Base-by-base conservation (phyloP, 2,797 vertebrate genomes). In the Sebastes variabilis region DNA sequence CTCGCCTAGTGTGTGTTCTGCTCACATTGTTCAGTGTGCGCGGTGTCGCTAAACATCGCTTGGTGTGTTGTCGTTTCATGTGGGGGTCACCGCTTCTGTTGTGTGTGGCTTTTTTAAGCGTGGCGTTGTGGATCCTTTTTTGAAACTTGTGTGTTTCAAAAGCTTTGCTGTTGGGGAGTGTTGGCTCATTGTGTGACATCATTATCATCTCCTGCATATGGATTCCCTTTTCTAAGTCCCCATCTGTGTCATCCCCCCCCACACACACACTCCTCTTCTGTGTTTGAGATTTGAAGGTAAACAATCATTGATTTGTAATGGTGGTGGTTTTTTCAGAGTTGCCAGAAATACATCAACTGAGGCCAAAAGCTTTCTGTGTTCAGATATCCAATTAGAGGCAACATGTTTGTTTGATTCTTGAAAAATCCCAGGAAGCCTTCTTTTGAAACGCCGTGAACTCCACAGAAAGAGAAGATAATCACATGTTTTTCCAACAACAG, bases 381-480 rank as follows among this genome's bases (percentile, higher is more conserved):
- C 5, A 76, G n/a, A 78, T 27, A 32, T 69, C 72, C 71, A 78
- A 76, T 80, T 75, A 85, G 25, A 80, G 42, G 55, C 46, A 22
- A 64, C 66, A 20, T 3, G 6, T 68, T 66, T 69, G 46, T 69
- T 62, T 58, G 32, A 56, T 34, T 66, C 55, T 27, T 27, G 36
- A 79, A 79, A 76, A 61, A 64, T 58, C 64, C 66, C 61, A 22
- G 29, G 61, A 72, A 49, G 6, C 11, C 11, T 13, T 24, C 75
- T 67, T 67, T 64, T 82, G 68, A 85, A 77, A 77, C 25, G 4
- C 29, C 25, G 49, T 65, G 74, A 72, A 55, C 56, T 29, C 49
- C 0, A 10, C 58, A 65, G 34, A 74, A 42, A 69, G 32, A 75
- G 74, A 82, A 77, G 54, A 85, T 71, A 62, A 83, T 64, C 42